Base-by-base conservation (phyloP, 2,113 vertebrate species). In the Raphicerus campestris region DNA sequence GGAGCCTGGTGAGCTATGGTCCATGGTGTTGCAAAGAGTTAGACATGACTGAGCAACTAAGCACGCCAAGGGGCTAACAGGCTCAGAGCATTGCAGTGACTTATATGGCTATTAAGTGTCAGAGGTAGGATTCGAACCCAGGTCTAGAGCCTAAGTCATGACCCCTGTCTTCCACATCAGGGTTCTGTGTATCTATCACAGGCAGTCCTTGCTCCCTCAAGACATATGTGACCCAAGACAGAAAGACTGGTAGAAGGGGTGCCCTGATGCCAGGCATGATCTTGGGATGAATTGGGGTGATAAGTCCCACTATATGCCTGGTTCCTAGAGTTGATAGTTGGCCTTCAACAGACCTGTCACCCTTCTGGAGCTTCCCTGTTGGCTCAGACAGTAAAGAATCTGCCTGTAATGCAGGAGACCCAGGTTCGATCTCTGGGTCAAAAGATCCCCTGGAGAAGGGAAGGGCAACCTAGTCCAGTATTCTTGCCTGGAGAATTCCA, bases 21-120 rank as follows among this genome's bases (percentile, higher is more conserved):
- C 70, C 11, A 75, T 26, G 70, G 70, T 42, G 70, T 75, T 0
- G 0, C 70, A 75, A 42, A 75, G 70, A 26, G 70, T 26, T 11
- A 14, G 70, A 42, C 70, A 42, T 42, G 70, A 75, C 70, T 75
- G 22, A 75, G 70, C 66, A 24, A 24, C 35, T 73, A 22, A 73
- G 66, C n/a, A 22, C 0, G 1, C 35, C n/a, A 15, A 47, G 39
- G 11, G 22, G 4, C 7, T 24, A 16, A 42, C 3, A 60, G 78
- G 2, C 78, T 63, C 30, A 7, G 45, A 91, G 47, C 5, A 2
- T 10, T 53, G 56, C 61, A 24, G 35, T 14, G 51, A 53, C 32
- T 45, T n/a, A 5, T 9, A 2, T 35, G 39, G 10, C 81, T 85
- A 2, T 28, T 82, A 85, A 53, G 7, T 39, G 10, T 75, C 78